phyloP scores from a whole-genome alignment of 1,140 invertebrate species.

The Cherax destructor region DNA sequence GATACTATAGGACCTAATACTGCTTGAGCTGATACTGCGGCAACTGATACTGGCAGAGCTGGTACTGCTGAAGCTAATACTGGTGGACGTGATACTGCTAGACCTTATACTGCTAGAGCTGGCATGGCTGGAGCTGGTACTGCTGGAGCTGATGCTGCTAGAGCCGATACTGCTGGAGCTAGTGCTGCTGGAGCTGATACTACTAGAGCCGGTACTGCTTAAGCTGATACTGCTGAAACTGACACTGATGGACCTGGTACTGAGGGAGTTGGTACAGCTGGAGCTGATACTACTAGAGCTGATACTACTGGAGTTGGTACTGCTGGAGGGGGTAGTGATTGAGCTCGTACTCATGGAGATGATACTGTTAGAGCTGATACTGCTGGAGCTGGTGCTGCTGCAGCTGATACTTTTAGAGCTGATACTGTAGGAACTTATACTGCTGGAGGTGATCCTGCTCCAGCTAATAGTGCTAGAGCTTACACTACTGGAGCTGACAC shows the following conservation, averaged over 20 bases:
- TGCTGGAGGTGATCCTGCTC: not conserved
- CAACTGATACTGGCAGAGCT: not conserved
- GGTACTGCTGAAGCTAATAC: not conserved
- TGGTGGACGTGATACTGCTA: not conserved
- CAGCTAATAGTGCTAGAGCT: not conserved
- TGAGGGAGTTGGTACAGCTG: not conserved
- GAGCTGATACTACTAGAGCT: not conserved
- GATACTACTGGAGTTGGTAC: not conserved
- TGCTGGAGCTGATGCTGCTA: not conserved
- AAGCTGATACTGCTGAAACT: slow-evolving; percentile 14
- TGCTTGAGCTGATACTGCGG: slow-evolving; percentile 2
- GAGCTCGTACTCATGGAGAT: slow-evolving; percentile 10
- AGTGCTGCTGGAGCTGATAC: not conserved
- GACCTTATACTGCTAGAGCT: not conserved
- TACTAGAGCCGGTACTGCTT: slow-evolving; percentile 2
- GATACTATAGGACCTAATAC: not conserved
- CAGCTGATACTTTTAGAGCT: slow-evolving; percentile 14
- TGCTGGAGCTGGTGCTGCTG: not conserved
- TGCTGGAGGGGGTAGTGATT: not conserved
- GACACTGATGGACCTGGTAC: slow-evolving; percentile 11
- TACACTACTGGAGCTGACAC: not conserved
- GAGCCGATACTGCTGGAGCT: slow-evolving; percentile 27
- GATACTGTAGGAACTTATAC: not conserved
- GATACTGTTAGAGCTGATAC: no score
- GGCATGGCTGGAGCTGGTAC: not conserved